Conservation (phyloP, 2,888 invertebrate genomes). For the Hoplodrina ambigua region DNA sequence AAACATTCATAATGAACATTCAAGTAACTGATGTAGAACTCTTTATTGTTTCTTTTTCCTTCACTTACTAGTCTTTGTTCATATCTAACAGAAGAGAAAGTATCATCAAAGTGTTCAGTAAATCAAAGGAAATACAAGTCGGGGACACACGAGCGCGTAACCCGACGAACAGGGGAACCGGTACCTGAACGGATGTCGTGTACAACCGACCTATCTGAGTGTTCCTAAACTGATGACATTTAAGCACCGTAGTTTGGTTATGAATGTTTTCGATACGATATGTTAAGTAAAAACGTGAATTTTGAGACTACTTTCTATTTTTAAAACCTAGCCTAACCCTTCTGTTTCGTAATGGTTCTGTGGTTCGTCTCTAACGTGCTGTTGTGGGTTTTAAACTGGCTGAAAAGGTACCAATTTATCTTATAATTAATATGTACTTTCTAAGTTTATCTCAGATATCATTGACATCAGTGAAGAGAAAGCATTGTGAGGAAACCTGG, state of each 20-base stretch:
- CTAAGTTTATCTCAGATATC: too few relatives aligned
- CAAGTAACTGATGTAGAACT: constrained; percentile 22
- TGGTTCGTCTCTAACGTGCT: too few relatives aligned
- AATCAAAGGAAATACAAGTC: constrained; percentile 61
- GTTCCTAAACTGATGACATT: constrained; percentile 38
- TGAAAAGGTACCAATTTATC: too few relatives aligned
- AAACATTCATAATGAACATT: constrained; percentile 28
- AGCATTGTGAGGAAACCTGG: too few relatives aligned
- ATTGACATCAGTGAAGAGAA: too few relatives aligned
- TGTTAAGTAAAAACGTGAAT: not conserved
- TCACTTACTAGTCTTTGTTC: constrained; percentile 18
- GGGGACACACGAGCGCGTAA: constrained; percentile 46
- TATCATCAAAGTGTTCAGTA: constrained; percentile 57
- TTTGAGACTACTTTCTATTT: not conserved
- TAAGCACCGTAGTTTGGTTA: constrained; percentile 20
- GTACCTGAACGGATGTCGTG: constrained; percentile 55
- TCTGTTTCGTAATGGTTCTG: too few relatives aligned
- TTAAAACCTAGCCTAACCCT: not conserved
- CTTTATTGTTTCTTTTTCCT: constrained; percentile 33
- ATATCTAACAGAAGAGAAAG: constrained; percentile 45
- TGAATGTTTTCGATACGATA: constrained; percentile 28
- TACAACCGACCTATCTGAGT: constrained; percentile 26
- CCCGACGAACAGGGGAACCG: constrained; percentile 44
- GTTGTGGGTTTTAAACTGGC: too few relatives aligned
- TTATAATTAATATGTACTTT: too few relatives aligned